phyloP scores from a whole-genome alignment of 2,888 invertebrate genomes.

The Drosophila greeni region DNA sequence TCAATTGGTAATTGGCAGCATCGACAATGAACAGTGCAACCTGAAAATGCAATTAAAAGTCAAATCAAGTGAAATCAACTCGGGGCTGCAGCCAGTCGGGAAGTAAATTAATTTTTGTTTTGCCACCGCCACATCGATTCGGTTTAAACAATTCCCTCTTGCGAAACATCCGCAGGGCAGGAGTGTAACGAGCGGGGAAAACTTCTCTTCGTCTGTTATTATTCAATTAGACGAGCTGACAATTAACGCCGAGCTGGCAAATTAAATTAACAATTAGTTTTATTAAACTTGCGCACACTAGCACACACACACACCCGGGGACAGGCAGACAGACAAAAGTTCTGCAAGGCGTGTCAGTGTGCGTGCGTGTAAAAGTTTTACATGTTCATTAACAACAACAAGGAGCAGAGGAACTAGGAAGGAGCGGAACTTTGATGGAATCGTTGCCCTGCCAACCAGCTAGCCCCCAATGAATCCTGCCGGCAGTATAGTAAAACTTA shows the following conservation, averaged over 20 bases:
- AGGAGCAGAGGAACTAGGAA: slow-evolving; percentile 10
- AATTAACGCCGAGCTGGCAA: slow-evolving; percentile 76
- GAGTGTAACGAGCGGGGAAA: slow-evolving; percentile 1
- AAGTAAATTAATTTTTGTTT: slow-evolving; percentile 46
- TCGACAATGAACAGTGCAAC: slow-evolving; percentile 15
- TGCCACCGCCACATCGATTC: slow-evolving; percentile 41
- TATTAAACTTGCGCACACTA: slow-evolving; percentile 72
- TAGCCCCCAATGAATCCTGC: slow-evolving; percentile 32
- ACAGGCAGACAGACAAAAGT: slow-evolving; percentile 43
- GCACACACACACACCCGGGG: slow-evolving; percentile 21
- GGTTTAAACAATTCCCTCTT: slow-evolving; percentile 22
- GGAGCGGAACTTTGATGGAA: slow-evolving; percentile 33
- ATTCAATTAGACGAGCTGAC: slow-evolving; percentile 77
- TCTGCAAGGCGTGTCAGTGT: slow-evolving; percentile 21
- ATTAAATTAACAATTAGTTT: slow-evolving; percentile 79
- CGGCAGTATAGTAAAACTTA: slow-evolving; percentile 61
- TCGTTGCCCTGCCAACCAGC: slow-evolving; percentile 30
- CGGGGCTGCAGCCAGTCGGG: slow-evolving; percentile 16
- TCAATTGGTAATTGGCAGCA: slow-evolving; percentile 64
- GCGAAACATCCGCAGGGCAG: slow-evolving; percentile 9
- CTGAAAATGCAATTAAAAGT: slow-evolving; percentile 60
- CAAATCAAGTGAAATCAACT: slow-evolving; percentile 51
- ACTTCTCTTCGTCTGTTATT: slow-evolving; percentile 62
- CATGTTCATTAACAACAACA: slow-evolving; percentile 71
- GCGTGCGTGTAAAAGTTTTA: slow-evolving; percentile 55